A percentile compares a stretch with the other conserved stretches of the same genome.
Evolutionary conservation across 2,797 vertebrate genomes (phyloP).

Genomic region (Clarias fuscus): DNA sequence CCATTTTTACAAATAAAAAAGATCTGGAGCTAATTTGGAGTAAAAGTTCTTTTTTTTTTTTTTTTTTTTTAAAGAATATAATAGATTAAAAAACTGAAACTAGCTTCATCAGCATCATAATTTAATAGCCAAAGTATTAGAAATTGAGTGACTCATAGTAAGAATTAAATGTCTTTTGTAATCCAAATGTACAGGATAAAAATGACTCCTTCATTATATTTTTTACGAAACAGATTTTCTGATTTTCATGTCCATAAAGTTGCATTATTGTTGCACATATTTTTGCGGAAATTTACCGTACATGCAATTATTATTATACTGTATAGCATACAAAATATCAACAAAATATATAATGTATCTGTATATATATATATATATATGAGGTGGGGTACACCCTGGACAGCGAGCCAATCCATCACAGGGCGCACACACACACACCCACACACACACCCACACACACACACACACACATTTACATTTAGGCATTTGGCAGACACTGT

Average conservation of each 20-base stretch:
- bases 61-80: too few species aligned
- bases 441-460: too few species aligned
- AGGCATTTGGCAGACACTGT: too few species aligned
- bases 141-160: neutral
- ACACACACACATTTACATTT: too few species aligned
- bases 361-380: neutral
- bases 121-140: neutral
- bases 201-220: too few species aligned
- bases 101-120: neutral
- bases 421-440: too few species aligned
- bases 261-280: neutral
- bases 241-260: neutral
- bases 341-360: neutral
- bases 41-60: neutral
- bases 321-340: too few species aligned
- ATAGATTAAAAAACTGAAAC: neutral
- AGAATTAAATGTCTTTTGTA: neutral
- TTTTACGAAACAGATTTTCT: neutral
- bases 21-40: neutral
- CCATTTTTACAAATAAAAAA: neutral
- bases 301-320: too few species aligned
- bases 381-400: too few species aligned
- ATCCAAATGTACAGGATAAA: neutral
- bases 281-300: too few species aligned
- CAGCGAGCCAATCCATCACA: too few species aligned